Evolutionary conservation across 92 coral and sea anemone genomes (phyloP).

Genomic region (Isaurus tuberculatus): DNA sequence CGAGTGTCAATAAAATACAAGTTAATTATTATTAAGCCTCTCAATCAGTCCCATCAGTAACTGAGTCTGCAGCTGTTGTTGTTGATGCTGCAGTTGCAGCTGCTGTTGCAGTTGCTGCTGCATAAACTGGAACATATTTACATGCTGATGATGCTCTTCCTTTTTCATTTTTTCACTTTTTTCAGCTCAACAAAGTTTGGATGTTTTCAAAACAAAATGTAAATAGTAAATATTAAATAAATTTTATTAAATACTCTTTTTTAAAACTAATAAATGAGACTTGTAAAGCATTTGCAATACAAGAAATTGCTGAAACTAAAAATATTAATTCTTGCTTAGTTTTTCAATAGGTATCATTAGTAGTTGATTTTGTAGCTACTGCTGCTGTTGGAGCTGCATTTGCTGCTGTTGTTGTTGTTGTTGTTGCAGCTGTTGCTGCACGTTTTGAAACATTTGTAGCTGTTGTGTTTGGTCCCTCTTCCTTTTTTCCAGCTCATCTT

Average conservation of each 20-base stretch:
- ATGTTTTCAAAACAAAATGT: no score
- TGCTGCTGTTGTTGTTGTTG: background rate
- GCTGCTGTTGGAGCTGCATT: background rate
- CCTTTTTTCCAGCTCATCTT: background rate
- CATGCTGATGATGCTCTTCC: background rate
- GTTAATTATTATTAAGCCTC: no score
- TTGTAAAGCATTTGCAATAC: no score
- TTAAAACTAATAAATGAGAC: no score
- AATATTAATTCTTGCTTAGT: no score
- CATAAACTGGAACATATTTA: conserved; percentile 2
- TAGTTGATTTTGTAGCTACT: background rate
- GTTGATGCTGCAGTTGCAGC: conserved; percentile 22
- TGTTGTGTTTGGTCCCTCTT: background rate
- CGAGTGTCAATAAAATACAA: no score
- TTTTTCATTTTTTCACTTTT: background rate
- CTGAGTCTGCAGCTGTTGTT: conserved; percentile 31
- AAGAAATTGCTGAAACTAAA: no score
- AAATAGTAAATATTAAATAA: no score
- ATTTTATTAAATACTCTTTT: no score
- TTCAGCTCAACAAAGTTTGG: background rate
- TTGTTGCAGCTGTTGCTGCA: no score
- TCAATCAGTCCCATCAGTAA: conserved; percentile 33
- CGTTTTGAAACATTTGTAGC: background rate
- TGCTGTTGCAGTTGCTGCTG: conserved; percentile 34
- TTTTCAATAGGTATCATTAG: no score